These are phyloP conservation scores for Coremacera marginata DNA, from an alignment of 2,888 invertebrate genomes.

Conservation along the genomic window DNA sequence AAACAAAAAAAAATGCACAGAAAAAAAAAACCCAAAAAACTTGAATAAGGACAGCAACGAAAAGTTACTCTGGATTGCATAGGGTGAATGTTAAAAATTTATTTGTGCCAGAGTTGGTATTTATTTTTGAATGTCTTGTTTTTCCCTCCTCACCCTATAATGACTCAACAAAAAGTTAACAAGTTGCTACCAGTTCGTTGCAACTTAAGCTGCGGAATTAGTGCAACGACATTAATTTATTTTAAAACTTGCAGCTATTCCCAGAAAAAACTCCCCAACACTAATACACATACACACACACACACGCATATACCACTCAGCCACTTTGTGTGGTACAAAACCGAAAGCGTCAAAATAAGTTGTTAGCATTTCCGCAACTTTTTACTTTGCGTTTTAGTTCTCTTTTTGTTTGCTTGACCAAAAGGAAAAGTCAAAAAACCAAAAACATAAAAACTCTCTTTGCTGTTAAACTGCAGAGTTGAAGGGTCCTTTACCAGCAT, in stretches of 20 bases:
- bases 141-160: background rate
- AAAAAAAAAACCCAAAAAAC: background rate
- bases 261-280: conserved; percentile 15
- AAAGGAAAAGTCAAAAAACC: background rate
- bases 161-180: background rate
- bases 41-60: background rate
- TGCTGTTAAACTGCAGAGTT: conserved; percentile 3
- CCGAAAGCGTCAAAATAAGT: conserved; percentile 60
- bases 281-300: background rate
- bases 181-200: conserved; percentile 4
- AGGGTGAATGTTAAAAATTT: background rate
- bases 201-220: conserved; percentile 46
- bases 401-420: conserved; percentile 7
- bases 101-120: background rate
- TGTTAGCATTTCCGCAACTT: conserved; percentile 59
- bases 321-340: background rate
- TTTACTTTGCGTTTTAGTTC: conserved; percentile 42
- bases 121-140: background rate
- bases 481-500: conserved; percentile 8
- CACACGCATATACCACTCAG: background rate
- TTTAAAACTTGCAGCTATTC: conserved; percentile 43
- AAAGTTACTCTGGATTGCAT: background rate
- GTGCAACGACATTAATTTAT: conserved; percentile 56
- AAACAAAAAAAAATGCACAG: background rate
- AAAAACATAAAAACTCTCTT: conserved; percentile 35